These are phyloP conservation scores for Aldrovandia affinis DNA, from an alignment of 2,797 vertebrate genomes.

Conservation along the genomic window DNA sequence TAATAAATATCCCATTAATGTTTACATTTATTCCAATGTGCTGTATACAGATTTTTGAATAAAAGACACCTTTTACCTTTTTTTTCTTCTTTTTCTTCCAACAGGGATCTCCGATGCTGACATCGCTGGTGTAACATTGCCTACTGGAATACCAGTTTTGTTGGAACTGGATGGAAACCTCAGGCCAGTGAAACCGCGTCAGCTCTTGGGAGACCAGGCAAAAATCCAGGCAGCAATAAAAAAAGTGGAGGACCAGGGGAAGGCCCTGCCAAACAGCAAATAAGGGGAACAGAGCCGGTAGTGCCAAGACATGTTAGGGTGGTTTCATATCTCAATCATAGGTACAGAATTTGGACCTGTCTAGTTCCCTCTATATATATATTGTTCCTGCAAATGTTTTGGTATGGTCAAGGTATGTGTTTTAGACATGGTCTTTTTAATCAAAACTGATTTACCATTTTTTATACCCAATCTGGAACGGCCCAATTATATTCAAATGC, in stretches of 20 bases:
- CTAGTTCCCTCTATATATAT: neutral
- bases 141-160: slow-evolving; percentile 91
- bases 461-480: no score
- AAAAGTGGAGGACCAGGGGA: slow-evolving; percentile 97
- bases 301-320: neutral
- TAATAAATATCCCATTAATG: neutral
- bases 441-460: no score
- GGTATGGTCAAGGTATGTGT: no score
- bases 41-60: neutral
- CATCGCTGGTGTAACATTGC: slow-evolving; percentile 87
- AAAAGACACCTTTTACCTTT: neutral
- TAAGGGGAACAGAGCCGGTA: slow-evolving; percentile 42
- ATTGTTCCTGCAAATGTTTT: no score
- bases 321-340: neutral
- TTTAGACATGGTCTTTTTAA: neutral
- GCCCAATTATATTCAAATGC: no score
- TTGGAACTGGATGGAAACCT: slow-evolving; percentile 91
- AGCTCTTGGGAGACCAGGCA: slow-evolving; percentile 88
- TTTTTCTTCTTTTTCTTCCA: slow-evolving; percentile 25
- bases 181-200: slow-evolving; percentile 79
- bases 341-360: neutral
- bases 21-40: neutral
- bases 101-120: slow-evolving; percentile 89
- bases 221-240: slow-evolving; percentile 94
- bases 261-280: slow-evolving; percentile 73